Base-by-base conservation (phyloP, 2,888 invertebrate species). In the Ormyrus nitidulus region DNA sequence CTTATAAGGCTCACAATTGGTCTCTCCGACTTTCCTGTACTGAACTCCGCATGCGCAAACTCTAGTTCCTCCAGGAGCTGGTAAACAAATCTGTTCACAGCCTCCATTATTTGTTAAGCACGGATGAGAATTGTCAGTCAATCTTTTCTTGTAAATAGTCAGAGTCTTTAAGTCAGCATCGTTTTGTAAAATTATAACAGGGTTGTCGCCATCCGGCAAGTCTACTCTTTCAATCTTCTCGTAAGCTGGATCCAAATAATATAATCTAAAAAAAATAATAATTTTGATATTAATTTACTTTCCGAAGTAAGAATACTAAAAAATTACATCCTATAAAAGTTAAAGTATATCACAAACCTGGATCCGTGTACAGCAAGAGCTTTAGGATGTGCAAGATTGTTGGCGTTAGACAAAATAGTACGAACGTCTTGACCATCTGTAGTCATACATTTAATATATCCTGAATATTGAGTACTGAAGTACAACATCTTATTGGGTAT, bases 51-150 rank as follows among this genome's bases (percentile, higher is more conserved):
- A 99, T 4, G 95, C 94, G 88, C 99, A 99, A 0, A 94, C 93
- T 59, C 96, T 92, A 0, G 95, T 93, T 0, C 94, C 94, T 0
- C 93, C 93, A n/a, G 94, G 94, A 7, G 94, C 93, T 0, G 99
- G 98, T 34, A 99, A 93, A 89, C 99, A 99, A 53, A 99, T 93
- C 85, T 99, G 99, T 82, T 96, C 96, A 90, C 99, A 99, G 2
- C 96, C 97, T 0, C 99, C 99, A 86, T 99, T 98, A 84, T 93
- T 95, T 51, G 92, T 93, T 62, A 95, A 92, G 89, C 98, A 98
- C 0, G 97, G 97, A 91, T 98, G 98, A 83, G 95, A 95, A 64
- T 94, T 93, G 86, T 93, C 93, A 82, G 94, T 93, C 9, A 82
- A 19, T 53, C 97, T 93, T 90, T 98, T 98, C 85, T 96, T 95